Evolutionary conservation across 2,797 vertebrate species (phyloP), one percentile per base, ranked within the genome.

Genomic region (Helarctos malayanus): DNA sequence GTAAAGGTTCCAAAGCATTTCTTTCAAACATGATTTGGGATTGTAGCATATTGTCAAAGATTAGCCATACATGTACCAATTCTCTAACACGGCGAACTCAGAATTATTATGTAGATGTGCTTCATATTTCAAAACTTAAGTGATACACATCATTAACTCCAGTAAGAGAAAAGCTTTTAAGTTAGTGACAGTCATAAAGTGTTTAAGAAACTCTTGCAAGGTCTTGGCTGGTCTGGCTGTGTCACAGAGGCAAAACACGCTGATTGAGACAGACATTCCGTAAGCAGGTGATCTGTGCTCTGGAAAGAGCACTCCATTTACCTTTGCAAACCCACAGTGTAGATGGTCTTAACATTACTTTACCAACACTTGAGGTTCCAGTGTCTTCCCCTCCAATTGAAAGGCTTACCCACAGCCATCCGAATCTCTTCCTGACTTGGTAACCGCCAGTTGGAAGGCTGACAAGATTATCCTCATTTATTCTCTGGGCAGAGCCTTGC

Each of bases 71-170:
- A 13, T 19, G 52, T 88, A 29, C 61, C 75, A 38, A 14, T 80
- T 71, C n/a, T 94, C 38, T 54, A 59, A 52, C 27, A 29, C 1
- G 71, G 56, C 38, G 90, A 59, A 82, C 16, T 89, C 84, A 87
- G 89, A 86, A 95, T 76, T 96, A 47, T 94, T 56, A 81, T 7
- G 21, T 14, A 90, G 29, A 21, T 27, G 84, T 38, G 49, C 47
- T 91, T 89, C 11, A 38, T 80, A 41, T 96, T 93, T 89, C 63
- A 95, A 94, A 97, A 81, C 0, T 2, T 85, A 68, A 75, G 82
- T 14, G 25, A 76, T 47, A 65, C 2, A 87, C 25, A 57, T 8
- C 61, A 47, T 29, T 86, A 65, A 65, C 12, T 89, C 82, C 65
- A 29, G 7, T 71, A n/a, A 91, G 91, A 76, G 56, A 69, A 71